Base-by-base conservation (phyloP, 2,797 vertebrate species). In the Falco concolor region DNA sequence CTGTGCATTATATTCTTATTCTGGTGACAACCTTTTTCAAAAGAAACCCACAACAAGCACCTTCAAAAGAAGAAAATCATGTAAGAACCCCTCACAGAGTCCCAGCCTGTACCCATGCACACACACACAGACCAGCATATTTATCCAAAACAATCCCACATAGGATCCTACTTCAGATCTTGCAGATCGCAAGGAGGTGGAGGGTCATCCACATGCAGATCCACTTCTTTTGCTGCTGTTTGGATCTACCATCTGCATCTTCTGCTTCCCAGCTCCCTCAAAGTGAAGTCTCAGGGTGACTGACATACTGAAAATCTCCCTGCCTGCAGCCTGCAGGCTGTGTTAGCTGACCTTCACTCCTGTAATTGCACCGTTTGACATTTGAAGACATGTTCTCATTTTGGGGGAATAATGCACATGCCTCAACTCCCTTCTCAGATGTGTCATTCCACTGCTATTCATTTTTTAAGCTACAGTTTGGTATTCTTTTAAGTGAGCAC, bases 401-500 rank as follows among this genome's bases (percentile, higher is more conserved):
- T 87, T 67, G 90, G 86, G 40, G 84, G 59, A 93, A 90, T 73
- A 94, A 89, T 13, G 44, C 36, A 82, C 59, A 95, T 84, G 60
- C 74, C 56, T 90, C 84, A 90, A 74, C 21, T 82, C 67, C 64
- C 52, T 77, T 87, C 63, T 95, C 81, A 80, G 80, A 94, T 47
- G 64, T 92, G 81, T 92, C 78, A 89, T 84, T 70, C 93, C 68
- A 87, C 60, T 57, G 76, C 90, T 83, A 85, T 93, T 90, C 78
- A 64, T 92, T 89, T 85, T 68, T 93, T 85, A 64, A 91, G 56
- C 47, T 82, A 38, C 70, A 67, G 60, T 89, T 80, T 80, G 45
- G 68, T 85, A 73, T 76, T 82, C 80, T 94, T 85, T 89, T 70
- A 93, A 87, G 81, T 61, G 72, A 83, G 82, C 24, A 42, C 6